These are phyloP conservation scores for Orchestes rusci DNA, from an alignment of 2,888 invertebrate species.

Conservation along the genomic window DNA sequence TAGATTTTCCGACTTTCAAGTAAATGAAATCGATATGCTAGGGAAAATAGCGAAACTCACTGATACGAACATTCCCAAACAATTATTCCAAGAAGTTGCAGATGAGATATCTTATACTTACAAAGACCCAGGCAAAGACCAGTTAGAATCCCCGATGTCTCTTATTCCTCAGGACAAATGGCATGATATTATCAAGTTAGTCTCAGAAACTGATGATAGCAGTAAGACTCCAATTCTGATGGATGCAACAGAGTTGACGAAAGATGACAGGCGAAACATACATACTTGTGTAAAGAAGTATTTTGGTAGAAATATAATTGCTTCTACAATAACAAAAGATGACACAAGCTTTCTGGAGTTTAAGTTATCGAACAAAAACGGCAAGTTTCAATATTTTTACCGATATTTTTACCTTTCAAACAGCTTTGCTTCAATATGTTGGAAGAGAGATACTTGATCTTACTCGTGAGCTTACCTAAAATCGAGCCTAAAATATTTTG, in stretches of 20 bases:
- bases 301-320: slow-evolving; percentile 57
- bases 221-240: slow-evolving; percentile 37
- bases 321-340: slow-evolving; percentile 58
- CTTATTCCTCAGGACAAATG: slow-evolving; percentile 56
- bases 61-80: slow-evolving; percentile 45
- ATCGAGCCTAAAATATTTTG: too few relatives aligned
- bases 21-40: slow-evolving; percentile 75
- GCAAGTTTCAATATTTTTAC: too few relatives aligned
- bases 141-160: slow-evolving; percentile 44
- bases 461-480: too few relatives aligned
- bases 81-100: too few relatives aligned
- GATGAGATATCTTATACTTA: too few relatives aligned
- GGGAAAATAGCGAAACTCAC: slow-evolving; percentile 67
- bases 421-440: too few relatives aligned
- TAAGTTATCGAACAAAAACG: slow-evolving; percentile 43
- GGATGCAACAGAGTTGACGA: slow-evolving; percentile 60
- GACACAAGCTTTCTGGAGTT: slow-evolving; percentile 58
- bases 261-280: slow-evolving; percentile 63
- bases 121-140: too few relatives aligned
- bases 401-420: too few relatives aligned
- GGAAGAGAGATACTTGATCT: too few relatives aligned
- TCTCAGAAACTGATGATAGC: slow-evolving; percentile 36
- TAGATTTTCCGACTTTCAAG: slow-evolving; percentile 89
- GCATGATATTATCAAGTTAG: slow-evolving; percentile 50
- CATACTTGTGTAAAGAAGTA: slow-evolving; percentile 65